These are phyloP conservation scores for Melanotaenia boesemani DNA, from an alignment of 2,797 vertebrate species.

Conservation along the genomic window DNA sequence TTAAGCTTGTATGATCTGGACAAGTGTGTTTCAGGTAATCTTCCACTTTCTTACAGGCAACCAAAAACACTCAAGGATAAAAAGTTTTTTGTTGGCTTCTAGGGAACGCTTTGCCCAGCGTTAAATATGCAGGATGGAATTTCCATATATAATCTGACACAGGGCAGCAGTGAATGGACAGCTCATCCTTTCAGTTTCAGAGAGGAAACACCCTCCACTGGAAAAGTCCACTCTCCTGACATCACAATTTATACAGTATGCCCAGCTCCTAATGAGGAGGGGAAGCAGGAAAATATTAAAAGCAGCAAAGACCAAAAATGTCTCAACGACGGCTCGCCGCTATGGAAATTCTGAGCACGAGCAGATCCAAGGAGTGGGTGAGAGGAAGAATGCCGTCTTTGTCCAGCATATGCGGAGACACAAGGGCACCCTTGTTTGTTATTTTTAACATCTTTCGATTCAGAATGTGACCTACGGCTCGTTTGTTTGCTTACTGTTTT, in stretches of 20 bases:
- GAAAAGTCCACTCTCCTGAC: conserved; percentile 74
- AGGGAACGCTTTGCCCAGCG: conserved; percentile 8
- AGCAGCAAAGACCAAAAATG: conserved; percentile 41
- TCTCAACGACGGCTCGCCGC: conserved; percentile 33
- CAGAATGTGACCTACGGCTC: conserved; percentile 48
- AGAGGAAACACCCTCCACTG: conserved; percentile 64
- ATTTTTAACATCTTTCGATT: conserved; percentile 47
- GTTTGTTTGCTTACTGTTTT: conserved; percentile 41
- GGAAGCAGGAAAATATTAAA: conserved; percentile 33
- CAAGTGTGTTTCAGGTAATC: background rate
- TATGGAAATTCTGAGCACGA: conserved; percentile 68
- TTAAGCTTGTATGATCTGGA: background rate
- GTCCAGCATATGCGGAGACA: conserved; percentile 46
- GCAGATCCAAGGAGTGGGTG: conserved; percentile 39
- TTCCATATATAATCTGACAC: conserved; percentile 29
- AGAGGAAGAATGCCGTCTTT: conserved; percentile 67
- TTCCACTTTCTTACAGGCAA: background rate
- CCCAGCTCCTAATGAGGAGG: conserved; percentile 34
- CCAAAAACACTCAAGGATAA: background rate
- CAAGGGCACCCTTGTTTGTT: conserved; percentile 65
- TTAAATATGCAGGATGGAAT: conserved; percentile 52
- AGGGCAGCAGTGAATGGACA: conserved; percentile 58
- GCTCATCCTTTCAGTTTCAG: conserved; percentile 54
- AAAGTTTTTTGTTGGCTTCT: background rate
- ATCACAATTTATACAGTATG: conserved; percentile 64